These are phyloP conservation scores for Ylistrum balloti DNA, from an alignment of 1,140 invertebrate genomes.

Conservation along the genomic window DNA sequence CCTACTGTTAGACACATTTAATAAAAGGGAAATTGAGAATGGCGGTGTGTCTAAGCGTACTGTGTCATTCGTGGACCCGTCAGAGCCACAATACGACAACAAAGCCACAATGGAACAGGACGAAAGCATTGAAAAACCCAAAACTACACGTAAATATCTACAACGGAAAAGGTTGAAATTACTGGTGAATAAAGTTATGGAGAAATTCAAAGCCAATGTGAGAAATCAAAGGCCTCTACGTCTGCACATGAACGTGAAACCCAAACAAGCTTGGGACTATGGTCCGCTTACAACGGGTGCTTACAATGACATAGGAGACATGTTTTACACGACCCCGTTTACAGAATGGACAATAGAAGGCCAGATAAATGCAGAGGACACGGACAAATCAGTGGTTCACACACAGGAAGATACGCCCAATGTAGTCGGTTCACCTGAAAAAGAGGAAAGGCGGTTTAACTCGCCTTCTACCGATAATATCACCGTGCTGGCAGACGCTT, in stretches of 20 bases:
- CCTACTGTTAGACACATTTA: not conserved
- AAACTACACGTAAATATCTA: constrained; percentile 14
- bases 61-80: not conserved
- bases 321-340: not conserved
- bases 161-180: constrained; percentile 24
- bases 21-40: constrained; percentile 29
- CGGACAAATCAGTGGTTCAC: not conserved
- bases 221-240: not conserved
- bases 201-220: constrained; percentile 28
- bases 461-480: constrained; percentile 5
- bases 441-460: not conserved
- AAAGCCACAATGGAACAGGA: not conserved
- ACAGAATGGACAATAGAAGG: constrained; percentile 19
- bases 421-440: not conserved
- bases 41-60: constrained; percentile 16
- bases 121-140: not conserved
- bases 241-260: constrained; percentile 25
- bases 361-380: not conserved
- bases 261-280: constrained; percentile 24
- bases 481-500: not conserved
- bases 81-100: not conserved
- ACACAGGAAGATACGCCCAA: not conserved
- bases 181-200: not conserved
- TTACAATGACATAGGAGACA: constrained; percentile 10
- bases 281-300: constrained; percentile 3